Evolutionary conservation across 2,797 vertebrate species (phyloP), one percentile per base, ranked within the genome.

Genomic region (Molossus molossus): DNA sequence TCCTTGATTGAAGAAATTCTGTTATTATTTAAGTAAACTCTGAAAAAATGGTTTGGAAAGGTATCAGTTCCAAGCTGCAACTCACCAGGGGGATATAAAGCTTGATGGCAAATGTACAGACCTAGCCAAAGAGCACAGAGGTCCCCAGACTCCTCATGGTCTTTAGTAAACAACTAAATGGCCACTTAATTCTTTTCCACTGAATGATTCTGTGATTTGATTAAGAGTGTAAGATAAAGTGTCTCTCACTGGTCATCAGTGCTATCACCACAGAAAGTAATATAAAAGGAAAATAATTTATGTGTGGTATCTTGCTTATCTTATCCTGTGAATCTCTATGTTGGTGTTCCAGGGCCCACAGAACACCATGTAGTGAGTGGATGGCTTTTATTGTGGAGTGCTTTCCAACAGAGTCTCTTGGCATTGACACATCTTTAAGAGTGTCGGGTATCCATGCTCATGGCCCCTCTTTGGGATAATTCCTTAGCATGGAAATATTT

Each of bases 1-100:
- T 53, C n/a, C 7, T 81, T 70, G 57, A 33, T 77, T 88, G n/a
- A 92, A 84, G 37, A 91, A 75, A 96, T 76, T 89, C 9, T 88
- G 57, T 80, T 62, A 50, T 81, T 23, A 84, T 25, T 76, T 25
- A 95, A 94, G 20, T 76, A 67, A 57, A 86, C 94, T 93, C 37
- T 75, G 13, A 23, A 48, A 50, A n/a, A 20, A 23, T 48, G 4
- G 57, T 83, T 81, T 58, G 55, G 88, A 88, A 88, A 96, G 37
- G 45, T 60, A 25, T 85, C 13, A 25, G 33, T 29, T 53, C 3
- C 45, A n/a, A 87, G 7, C 60, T 80, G 0, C 53, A 48, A 55
- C 65, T 75, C 14, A 62, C 6, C 15, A 7, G 12, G 9, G 21
- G 37, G 37, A 37, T 33, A 9, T 58, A 37, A 10, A 83, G 2